phyloP scores from a whole-genome alignment of 2,888 invertebrate genomes.

The Rhagonycha fulva region DNA sequence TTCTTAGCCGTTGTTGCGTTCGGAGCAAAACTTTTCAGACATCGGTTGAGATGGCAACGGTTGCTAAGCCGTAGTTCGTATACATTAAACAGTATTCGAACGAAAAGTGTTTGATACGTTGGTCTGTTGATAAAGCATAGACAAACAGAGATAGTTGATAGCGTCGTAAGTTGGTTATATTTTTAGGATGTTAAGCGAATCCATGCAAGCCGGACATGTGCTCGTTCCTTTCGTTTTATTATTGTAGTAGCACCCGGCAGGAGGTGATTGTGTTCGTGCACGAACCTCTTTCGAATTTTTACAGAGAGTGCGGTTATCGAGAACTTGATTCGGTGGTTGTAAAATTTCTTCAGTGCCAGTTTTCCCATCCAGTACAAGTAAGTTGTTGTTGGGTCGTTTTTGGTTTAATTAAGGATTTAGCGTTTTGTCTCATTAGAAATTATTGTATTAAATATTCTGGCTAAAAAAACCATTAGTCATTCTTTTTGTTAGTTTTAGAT shows the following conservation, averaged over 20 bases:
- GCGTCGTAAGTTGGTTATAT: not conserved
- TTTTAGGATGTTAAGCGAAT: conserved; percentile 10
- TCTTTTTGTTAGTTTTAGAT: conserved; percentile 30
- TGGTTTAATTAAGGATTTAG: not conserved
- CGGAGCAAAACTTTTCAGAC: conserved; percentile 19
- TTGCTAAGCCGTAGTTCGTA: conserved; percentile 43
- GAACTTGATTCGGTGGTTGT: conserved; percentile 2
- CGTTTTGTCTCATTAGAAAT: conserved; percentile 5
- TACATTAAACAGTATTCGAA: not conserved
- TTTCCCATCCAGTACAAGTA: not conserved
- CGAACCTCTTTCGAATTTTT: not conserved
- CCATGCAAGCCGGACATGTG: conserved; percentile 36
- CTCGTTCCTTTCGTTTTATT: conserved; percentile 25
- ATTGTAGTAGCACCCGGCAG: conserved; percentile 26
- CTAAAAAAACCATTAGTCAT: conserved; percentile 37
- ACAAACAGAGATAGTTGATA: not conserved
- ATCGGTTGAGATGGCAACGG: conserved; percentile 46
- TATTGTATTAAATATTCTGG: conserved; percentile 22
- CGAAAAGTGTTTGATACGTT: not conserved
- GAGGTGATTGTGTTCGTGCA: conserved; percentile 17
- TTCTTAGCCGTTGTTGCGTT: conserved; percentile 23
- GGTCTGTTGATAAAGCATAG: not conserved
- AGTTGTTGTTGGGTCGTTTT: not conserved
- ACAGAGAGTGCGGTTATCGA: not conserved
- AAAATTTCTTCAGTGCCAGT: not conserved